Conservation (phyloP, 2,113 vertebrate genomes). For the Gymnorhina tibicen region DNA sequence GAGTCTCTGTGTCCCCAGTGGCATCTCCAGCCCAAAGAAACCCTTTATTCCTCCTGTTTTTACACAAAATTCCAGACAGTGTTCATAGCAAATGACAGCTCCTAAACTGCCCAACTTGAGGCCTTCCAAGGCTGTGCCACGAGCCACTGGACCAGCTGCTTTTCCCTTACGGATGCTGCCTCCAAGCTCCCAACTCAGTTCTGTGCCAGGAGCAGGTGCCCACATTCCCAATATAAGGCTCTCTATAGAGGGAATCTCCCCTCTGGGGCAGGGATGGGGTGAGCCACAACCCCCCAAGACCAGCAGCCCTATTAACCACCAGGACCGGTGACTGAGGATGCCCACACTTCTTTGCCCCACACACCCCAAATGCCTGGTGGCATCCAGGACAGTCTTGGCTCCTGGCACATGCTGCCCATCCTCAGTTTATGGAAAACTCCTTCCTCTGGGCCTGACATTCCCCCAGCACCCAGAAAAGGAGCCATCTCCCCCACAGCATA, state of each 20-base stretch:
- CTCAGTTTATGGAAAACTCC: neutral
- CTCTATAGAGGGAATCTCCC: neutral
- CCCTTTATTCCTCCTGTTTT: neutral
- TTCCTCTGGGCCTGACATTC: neutral
- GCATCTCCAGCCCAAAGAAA: neutral
- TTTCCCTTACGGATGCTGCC: neutral
- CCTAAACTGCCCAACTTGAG: neutral
- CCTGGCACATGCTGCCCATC: neutral
- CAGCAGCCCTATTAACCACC: neutral
- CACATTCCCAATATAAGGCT: neutral
- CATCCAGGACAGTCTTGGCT: neutral
- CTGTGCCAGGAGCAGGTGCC: neutral
- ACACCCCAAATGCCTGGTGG: neutral
- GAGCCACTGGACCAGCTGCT: neutral
- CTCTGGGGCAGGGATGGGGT: neutral
- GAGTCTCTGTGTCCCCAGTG: neutral
- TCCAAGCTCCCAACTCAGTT: neutral
- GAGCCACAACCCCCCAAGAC: neutral
- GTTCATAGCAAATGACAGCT: neutral
- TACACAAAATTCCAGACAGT: neutral
- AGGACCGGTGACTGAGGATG: rapidly evolving
- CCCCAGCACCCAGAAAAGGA: neutral
- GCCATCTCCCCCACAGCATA: rapidly evolving
- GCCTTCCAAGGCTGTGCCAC: neutral
- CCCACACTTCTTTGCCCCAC: neutral